These are phyloP conservation scores for Ennomos erosarius DNA, from an alignment of 2,888 invertebrate species.

Conservation along the genomic window DNA sequence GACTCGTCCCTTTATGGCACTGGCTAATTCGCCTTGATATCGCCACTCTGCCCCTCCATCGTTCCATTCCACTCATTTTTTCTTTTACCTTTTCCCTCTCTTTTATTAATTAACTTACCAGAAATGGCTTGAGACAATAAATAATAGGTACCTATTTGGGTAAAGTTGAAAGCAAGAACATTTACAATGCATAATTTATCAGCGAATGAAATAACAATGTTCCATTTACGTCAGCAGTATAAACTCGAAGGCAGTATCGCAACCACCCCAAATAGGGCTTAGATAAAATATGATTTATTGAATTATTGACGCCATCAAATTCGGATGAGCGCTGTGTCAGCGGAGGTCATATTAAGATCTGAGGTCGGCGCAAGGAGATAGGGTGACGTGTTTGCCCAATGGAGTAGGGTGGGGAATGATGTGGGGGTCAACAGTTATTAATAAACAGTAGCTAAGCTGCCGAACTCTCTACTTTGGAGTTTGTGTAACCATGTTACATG, in stretches of 20 bases:
- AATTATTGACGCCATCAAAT: conserved; percentile 41
- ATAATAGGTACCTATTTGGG: too few relatives aligned
- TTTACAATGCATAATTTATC: too few relatives aligned
- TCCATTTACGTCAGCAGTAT: conserved; percentile 14
- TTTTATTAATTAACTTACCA: too few relatives aligned
- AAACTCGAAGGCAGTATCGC: conserved; percentile 12
- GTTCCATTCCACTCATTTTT: too few relatives aligned
- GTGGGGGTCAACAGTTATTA: conserved; percentile 41
- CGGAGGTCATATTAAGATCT: conserved; percentile 46
- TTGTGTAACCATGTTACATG: too few relatives aligned
- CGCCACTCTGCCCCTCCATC: too few relatives aligned
- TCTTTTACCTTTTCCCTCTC: too few relatives aligned
- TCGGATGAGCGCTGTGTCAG: conserved; percentile 39
- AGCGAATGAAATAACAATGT: background rate
- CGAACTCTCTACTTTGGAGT: too few relatives aligned
- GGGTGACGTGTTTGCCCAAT: conserved; percentile 46
- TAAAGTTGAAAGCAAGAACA: too few relatives aligned
- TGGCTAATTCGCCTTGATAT: too few relatives aligned
- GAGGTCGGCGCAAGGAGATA: conserved; percentile 41
- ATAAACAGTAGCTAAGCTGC: conserved; percentile 11
- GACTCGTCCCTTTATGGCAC: too few relatives aligned
- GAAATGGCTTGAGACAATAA: too few relatives aligned
- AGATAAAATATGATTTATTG: conserved; percentile 41
- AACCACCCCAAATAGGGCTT: conserved; percentile 23
- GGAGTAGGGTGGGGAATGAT: conserved; percentile 32